Percentiles rank a stretch among this genome's conserved stretches.
These are phyloP conservation scores for Elephas maximus DNA, from an alignment of 2,113 vertebrate species.

Conservation along the genomic window DNA sequence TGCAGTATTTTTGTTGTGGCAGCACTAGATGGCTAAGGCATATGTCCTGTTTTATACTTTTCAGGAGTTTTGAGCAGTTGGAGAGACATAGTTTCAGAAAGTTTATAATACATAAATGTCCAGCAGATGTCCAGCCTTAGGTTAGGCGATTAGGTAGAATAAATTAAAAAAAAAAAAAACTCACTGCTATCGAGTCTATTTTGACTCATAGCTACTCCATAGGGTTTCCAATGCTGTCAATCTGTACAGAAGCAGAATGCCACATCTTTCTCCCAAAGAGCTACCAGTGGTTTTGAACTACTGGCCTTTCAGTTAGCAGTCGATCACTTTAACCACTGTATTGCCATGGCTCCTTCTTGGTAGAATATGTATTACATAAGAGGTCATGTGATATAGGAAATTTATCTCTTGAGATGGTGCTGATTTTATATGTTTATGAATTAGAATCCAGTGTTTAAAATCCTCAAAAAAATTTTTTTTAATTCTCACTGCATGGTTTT, in stretches of 20 bases:
- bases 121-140: not conserved
- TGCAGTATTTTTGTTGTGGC: too few species aligned
- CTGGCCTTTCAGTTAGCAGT: too few species aligned
- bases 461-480: not conserved
- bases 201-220: too few species aligned
- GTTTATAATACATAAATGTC: not conserved
- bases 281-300: too few species aligned
- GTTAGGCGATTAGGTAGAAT: not conserved
- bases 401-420: not conserved
- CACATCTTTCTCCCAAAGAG: too few species aligned
- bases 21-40: too few species aligned
- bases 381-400: not conserved
- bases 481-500: slow-evolving; percentile 12
- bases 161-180: too few species aligned
- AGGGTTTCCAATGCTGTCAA: too few species aligned
- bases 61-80: slow-evolving; percentile 9
- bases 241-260: too few species aligned
- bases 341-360: too few species aligned
- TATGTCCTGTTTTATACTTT: slow-evolving; percentile 27
- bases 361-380: not conserved
- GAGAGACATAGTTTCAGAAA: not conserved
- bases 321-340: too few species aligned
- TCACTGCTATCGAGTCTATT: too few species aligned
- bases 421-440: slow-evolving; percentile 42
- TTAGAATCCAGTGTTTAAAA: slow-evolving; percentile 13